Conservation (phyloP, 1,140 invertebrate species). For the Prorops nasuta region DNA sequence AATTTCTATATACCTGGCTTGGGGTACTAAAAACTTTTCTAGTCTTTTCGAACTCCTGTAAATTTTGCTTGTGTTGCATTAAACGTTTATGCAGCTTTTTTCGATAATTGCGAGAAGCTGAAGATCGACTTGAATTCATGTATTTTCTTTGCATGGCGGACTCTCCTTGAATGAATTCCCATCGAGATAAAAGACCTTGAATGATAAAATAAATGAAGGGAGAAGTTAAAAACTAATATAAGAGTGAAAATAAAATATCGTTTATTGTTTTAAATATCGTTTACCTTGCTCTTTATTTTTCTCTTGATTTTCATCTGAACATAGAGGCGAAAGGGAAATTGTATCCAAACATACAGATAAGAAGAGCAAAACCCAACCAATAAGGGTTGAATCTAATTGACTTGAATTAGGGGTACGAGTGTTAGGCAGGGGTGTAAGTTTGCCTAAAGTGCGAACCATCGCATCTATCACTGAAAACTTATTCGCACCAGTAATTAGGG, state of each 20-base stretch:
- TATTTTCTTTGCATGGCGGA: conserved; percentile 63
- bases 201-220: too few relatives aligned
- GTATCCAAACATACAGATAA: conserved; percentile 73
- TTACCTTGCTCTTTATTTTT: conserved; percentile 52
- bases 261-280: conserved; percentile 1
- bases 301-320: conserved; percentile 43
- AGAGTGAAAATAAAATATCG: neutral
- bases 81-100: conserved; percentile 72
- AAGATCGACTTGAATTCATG: conserved; percentile 47
- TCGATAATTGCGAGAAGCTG: conserved; percentile 59
- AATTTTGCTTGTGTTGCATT: conserved; percentile 68
- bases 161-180: conserved; percentile 81
- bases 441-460: conserved; percentile 61
- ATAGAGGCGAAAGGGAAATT: conserved; percentile 33
- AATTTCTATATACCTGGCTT: conserved; percentile 51
- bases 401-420: conserved; percentile 40
- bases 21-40: conserved; percentile 61
- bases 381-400: conserved; percentile 57
- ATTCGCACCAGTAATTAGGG: conserved; percentile 63
- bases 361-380: conserved; percentile 79
- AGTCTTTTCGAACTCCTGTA: conserved; percentile 67
- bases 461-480: conserved; percentile 65
- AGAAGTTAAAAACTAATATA: neutral
- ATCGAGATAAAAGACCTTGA: conserved; percentile 61
- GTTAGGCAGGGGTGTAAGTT: conserved; percentile 57